These are phyloP conservation scores for Phrixothrix hirtus DNA, from an alignment of 2,888 invertebrate genomes.

Conservation along the genomic window DNA sequence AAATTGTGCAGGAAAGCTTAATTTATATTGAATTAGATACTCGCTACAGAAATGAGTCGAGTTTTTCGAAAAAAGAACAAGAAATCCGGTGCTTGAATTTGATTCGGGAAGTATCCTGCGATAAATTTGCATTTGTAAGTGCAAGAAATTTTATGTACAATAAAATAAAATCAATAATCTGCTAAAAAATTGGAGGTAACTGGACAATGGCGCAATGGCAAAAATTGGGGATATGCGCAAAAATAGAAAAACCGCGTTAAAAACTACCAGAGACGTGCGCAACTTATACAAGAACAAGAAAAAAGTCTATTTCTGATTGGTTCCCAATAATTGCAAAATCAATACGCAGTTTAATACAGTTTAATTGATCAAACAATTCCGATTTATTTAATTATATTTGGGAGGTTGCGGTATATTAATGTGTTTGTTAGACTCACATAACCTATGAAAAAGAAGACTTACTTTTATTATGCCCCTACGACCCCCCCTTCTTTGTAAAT, in stretches of 20 bases:
- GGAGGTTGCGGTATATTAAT: constrained; percentile 10
- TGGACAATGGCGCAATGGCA: constrained; percentile 58
- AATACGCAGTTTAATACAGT: constrained; percentile 55
- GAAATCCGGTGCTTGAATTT: constrained; percentile 3
- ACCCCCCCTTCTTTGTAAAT: constrained; percentile 3
- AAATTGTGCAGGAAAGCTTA: too few relatives aligned
- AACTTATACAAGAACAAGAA: constrained; percentile 49
- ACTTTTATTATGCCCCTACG: constrained; percentile 12
- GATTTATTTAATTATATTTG: constrained; percentile 26
- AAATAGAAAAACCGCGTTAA: constrained; percentile 51
- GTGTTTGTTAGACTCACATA: constrained; percentile 11
- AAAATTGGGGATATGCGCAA: constrained; percentile 56
- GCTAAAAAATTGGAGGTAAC: constrained; percentile 56
- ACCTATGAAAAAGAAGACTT: constrained; percentile 20
- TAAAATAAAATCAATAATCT: constrained; percentile 53
- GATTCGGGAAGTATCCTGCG: constrained; percentile 12
- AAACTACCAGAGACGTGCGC: constrained; percentile 50
- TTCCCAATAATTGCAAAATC: constrained; percentile 59
- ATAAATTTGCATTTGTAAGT: constrained; percentile 24
- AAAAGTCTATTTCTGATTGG: constrained; percentile 58
- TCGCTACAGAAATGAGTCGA: too few relatives aligned
- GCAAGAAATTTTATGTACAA: constrained; percentile 25
- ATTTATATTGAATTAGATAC: too few relatives aligned
- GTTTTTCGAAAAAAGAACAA: neutral
- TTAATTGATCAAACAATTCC: constrained; percentile 50